Evolutionary conservation across 2,888 invertebrate species (phyloP).

Genomic region (Aspidiotus rigidus): DNA sequence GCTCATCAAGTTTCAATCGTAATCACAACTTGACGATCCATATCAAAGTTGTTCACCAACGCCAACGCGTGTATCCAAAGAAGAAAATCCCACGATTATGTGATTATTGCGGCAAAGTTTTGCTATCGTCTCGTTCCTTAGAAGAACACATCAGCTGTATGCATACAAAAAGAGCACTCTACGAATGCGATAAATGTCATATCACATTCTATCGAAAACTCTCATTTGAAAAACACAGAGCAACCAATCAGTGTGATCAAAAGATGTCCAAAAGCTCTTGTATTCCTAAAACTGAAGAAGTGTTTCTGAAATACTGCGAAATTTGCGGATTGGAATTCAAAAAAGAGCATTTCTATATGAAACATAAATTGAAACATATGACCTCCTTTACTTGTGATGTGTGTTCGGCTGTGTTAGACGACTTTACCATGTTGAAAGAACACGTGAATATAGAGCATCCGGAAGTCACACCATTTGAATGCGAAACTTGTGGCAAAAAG

Average conservation of each 20-base stretch:
- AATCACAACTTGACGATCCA: conserved; percentile 29
- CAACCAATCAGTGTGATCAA: conserved; percentile 16
- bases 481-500: conserved; percentile 25
- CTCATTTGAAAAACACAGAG: conserved; percentile 15
- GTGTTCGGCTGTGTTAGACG: conserved; percentile 22
- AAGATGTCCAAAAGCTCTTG: conserved; percentile 8
- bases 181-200: conserved; percentile 27
- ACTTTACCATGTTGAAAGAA: conserved; percentile 12
- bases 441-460: conserved; percentile 27
- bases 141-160: conserved; percentile 30
- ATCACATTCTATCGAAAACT: conserved; percentile 24
- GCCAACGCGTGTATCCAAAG: conserved; percentile 13
- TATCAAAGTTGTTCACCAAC: conserved; percentile 28
- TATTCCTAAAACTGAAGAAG: conserved; percentile 12
- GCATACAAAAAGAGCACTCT: conserved; percentile 27
- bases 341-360: conserved; percentile 25
- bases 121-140: conserved; percentile 18
- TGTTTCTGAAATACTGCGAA: conserved; percentile 21
- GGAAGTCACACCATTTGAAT: conserved; percentile 23
- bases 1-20: conserved; percentile 26
- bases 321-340: conserved; percentile 27
- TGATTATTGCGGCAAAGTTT: conserved; percentile 28
- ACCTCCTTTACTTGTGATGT: conserved; percentile 6
- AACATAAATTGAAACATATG: conserved; percentile 23
- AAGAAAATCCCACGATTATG: conserved; percentile 22